Conservation (phyloP, 2,113 vertebrate genomes). For the Phoxinus phoxinus region DNA sequence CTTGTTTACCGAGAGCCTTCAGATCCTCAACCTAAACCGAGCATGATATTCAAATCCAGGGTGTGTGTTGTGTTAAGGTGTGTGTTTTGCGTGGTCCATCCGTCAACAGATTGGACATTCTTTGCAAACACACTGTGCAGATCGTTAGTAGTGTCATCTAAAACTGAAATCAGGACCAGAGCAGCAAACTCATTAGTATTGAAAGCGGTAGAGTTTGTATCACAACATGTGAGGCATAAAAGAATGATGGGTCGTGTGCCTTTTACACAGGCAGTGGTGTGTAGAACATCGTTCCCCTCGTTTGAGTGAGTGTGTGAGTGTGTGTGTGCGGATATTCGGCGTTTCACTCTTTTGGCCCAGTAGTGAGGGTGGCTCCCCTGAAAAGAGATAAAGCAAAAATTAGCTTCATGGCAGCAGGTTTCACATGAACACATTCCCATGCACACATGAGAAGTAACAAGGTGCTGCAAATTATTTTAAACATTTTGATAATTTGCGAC, state of each 20-base stretch:
- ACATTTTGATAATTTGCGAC: background rate
- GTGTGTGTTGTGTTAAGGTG: constrained; percentile 35
- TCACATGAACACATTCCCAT: background rate
- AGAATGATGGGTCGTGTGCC: constrained; percentile 60
- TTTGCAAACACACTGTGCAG: constrained; percentile 42
- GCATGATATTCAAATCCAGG: constrained; percentile 43
- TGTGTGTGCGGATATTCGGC: constrained; percentile 48
- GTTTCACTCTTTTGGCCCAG: constrained; percentile 68
- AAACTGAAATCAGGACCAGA: constrained; percentile 53
- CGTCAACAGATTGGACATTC: constrained; percentile 46
- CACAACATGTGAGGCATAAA: constrained; percentile 73
- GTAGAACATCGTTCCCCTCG: constrained; percentile 60
- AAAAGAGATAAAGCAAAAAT: constrained; percentile 22
- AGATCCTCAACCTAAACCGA: constrained; percentile 28
- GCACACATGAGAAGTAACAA: constrained; percentile 35
- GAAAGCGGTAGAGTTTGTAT: constrained; percentile 72
- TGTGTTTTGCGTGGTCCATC: constrained; percentile 47
- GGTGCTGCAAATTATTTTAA: background rate
- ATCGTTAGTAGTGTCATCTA: constrained; percentile 66
- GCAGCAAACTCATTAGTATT: constrained; percentile 62
- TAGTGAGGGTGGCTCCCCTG: constrained; percentile 62
- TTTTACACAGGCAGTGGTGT: constrained; percentile 72
- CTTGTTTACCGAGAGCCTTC: constrained; percentile 20
- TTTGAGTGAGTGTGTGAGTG: constrained; percentile 28
- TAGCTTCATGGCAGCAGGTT: background rate